Evolutionary conservation across 2,888 invertebrate species (phyloP).

Genomic region (Coelogynopora nodosa): DNA sequence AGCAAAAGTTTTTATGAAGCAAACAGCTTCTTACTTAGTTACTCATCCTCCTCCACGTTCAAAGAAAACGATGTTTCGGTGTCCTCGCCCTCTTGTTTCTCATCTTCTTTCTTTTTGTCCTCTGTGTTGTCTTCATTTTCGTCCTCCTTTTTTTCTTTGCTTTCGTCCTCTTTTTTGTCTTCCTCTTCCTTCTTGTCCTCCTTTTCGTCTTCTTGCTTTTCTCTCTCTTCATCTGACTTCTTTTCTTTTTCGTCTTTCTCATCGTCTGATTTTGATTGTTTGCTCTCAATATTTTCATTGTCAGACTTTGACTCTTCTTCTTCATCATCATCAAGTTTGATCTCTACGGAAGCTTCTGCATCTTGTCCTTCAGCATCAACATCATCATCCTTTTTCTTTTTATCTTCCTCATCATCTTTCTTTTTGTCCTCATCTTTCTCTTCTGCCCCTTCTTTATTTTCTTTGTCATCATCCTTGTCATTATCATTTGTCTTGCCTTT

Average conservation of each 20-base stretch:
- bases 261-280: no score
- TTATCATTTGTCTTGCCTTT: neutral
- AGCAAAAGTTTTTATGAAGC: no score
- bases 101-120: neutral
- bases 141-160: neutral
- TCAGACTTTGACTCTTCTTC: neutral
- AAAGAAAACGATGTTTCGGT: neutral
- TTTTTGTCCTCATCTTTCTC: constrained; percentile 19
- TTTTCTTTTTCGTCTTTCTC: neutral
- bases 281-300: no score
- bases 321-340: neutral
- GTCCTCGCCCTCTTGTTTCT: neutral
- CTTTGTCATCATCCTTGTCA: neutral
- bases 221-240: neutral
- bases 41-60: neutral
- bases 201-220: constrained; percentile 17
- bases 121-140: neutral
- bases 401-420: constrained; percentile 22
- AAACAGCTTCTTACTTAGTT: no score
- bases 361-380: constrained; percentile 13
- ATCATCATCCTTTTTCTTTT: constrained; percentile 6
- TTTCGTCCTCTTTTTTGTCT: neutral
- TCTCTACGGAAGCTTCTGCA: neutral
- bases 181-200: neutral
- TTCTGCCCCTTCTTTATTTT: constrained; percentile 25